A percentile compares a stretch with the other conserved stretches of the same genome.
phyloP scores from a whole-genome alignment of 2,888 invertebrate species.

The Crioceris asparagi region DNA sequence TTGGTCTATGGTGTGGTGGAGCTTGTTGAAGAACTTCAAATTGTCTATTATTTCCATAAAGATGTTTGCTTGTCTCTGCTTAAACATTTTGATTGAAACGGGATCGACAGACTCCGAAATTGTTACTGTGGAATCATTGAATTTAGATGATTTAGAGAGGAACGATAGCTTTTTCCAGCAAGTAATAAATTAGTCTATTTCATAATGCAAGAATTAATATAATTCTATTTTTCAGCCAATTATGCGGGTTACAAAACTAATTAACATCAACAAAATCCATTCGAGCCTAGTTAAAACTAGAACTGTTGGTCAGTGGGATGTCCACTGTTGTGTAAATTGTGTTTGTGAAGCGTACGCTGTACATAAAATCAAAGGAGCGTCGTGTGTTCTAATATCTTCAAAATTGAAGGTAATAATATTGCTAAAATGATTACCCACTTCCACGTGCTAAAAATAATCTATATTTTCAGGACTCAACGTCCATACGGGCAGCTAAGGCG shows the following conservation, averaged over 20 bases:
- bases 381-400: constrained; percentile 44
- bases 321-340: constrained; percentile 56
- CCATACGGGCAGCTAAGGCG: constrained; percentile 8
- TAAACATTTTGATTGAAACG: constrained; percentile 58
- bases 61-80: constrained; percentile 65
- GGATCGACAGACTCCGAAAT: constrained; percentile 46
- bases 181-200: constrained; percentile 36
- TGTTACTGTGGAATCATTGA: constrained; percentile 45
- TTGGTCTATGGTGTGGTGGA: not conserved
- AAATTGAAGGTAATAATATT: constrained; percentile 46
- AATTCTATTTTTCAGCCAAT: constrained; percentile 39
- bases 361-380: constrained; percentile 44
- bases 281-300: constrained; percentile 46
- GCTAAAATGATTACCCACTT: not conserved
- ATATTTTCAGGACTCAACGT: constrained; percentile 10
- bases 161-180: constrained; percentile 57
- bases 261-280: constrained; percentile 46
- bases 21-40: not conserved
- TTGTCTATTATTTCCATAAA: constrained; percentile 6
- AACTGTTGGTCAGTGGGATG: constrained; percentile 48
- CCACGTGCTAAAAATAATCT: not conserved
- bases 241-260: constrained; percentile 41
- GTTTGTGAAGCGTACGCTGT: constrained; percentile 52
- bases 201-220: not conserved
- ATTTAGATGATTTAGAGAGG: constrained; percentile 48